These are phyloP conservation scores for Prolemur simus DNA, from an alignment of 2,113 vertebrate genomes.

Conservation along the genomic window DNA sequence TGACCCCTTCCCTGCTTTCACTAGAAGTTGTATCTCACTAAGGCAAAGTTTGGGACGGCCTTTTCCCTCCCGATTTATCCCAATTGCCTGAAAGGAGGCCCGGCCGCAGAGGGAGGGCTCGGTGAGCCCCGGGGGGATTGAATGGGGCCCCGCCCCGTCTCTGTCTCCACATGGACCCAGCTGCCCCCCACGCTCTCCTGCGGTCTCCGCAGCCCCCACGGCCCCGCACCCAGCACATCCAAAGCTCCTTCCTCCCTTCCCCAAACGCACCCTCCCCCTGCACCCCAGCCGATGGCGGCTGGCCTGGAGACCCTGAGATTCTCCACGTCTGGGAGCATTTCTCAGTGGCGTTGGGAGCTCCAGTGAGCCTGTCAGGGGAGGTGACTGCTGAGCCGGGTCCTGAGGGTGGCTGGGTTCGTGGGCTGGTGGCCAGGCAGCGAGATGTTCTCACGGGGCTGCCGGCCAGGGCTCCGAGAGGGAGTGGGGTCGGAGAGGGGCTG, in stretches of 20 bases:
- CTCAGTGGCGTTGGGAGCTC: not conserved
- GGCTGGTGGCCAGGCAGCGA: not conserved
- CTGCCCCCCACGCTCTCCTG: accelerated
- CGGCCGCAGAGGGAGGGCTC: not conserved
- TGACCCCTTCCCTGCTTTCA: too few relatives aligned
- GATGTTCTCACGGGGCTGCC: accelerated
- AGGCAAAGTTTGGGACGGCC: accelerated
- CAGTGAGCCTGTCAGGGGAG: accelerated
- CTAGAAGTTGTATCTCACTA: not conserved
- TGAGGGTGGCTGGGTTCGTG: accelerated
- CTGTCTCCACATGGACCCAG: not conserved
- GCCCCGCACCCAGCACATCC: too few relatives aligned
- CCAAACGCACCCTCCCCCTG: accelerated
- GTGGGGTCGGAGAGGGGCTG: accelerated
- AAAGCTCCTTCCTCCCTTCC: not conserved
- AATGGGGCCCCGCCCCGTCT: accelerated
- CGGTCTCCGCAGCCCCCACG: accelerated
- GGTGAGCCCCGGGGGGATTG: accelerated
- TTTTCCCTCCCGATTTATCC: not conserved
- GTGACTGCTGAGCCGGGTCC: accelerated
- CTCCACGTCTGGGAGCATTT: not conserved
- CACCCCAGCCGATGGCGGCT: not conserved
- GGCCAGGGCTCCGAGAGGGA: too few relatives aligned
- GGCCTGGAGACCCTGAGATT: not conserved
- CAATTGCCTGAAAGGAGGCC: not conserved